phyloP scores from a whole-genome alignment of 2,888 invertebrate genomes.

The Hypercompe scribonia region DNA sequence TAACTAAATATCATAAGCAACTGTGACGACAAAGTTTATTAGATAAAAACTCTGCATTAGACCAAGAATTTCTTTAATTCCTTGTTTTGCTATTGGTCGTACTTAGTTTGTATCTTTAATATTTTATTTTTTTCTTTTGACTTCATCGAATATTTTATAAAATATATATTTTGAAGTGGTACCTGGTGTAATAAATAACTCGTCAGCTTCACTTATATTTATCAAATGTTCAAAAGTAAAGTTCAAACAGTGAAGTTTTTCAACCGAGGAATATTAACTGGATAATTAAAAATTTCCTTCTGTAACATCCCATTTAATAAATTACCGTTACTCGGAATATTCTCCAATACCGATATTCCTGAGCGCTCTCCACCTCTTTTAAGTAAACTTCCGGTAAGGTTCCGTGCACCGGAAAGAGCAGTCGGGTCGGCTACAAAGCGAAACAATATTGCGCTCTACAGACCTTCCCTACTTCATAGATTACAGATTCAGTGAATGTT shows the following conservation, averaged over 20 bases:
- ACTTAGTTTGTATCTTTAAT: background rate
- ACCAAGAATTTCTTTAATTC: background rate
- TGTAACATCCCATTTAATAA: conserved; percentile 19
- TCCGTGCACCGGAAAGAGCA: conserved; percentile 59
- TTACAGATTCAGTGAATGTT: conserved; percentile 19
- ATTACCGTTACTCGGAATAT: conserved; percentile 42
- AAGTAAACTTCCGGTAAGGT: conserved; percentile 64
- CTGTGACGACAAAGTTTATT: background rate
- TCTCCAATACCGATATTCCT: conserved; percentile 34
- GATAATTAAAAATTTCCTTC: conserved; percentile 8
- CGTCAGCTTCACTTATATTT: background rate
- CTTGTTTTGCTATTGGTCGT: background rate
- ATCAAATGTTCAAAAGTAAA: background rate
- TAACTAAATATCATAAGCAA: background rate
- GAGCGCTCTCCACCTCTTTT: conserved; percentile 52
- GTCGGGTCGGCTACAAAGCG: conserved; percentile 48
- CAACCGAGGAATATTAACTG: background rate
- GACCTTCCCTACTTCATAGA: conserved; percentile 24
- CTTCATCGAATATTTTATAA: background rate
- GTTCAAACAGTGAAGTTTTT: background rate
- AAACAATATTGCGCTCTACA: conserved; percentile 47
- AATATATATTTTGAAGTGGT: background rate
- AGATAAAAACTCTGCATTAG: background rate
- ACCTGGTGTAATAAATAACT: background rate
- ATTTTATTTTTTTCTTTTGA: too few species aligned